phyloP scores from a whole-genome alignment of 2,797 vertebrate species.

The Caiman crocodilus region DNA sequence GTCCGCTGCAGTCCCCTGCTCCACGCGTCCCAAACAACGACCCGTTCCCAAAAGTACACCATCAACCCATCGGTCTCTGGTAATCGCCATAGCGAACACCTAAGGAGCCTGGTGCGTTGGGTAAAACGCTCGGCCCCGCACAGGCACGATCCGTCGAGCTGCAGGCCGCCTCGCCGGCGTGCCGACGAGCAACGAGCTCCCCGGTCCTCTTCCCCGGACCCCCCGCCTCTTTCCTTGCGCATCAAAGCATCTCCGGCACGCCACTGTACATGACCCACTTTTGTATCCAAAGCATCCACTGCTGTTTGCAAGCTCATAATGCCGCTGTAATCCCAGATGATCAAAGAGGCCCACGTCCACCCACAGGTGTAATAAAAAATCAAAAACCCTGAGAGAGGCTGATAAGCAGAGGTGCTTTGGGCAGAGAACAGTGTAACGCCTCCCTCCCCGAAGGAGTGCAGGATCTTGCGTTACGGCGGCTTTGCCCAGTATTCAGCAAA shows the following conservation, averaged over 20 bases:
- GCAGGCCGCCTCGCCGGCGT: fast-evolving
- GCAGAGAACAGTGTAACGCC: fast-evolving
- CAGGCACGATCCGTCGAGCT: not conserved
- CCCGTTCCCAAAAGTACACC: too few species aligned
- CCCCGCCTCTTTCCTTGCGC: not conserved
- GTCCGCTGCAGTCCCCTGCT: not conserved
- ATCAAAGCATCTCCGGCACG: not conserved
- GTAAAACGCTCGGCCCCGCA: not conserved
- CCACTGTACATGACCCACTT: not conserved
- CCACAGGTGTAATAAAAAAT: not conserved
- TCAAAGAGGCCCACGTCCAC: slow-evolving; percentile 18
- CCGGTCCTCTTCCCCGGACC: fast-evolving
- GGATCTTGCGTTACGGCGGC: not conserved
- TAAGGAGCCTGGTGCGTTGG: fast-evolving
- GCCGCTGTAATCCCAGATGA: not conserved
- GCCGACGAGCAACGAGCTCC: fast-evolving
- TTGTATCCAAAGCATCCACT: slow-evolving; percentile 6
- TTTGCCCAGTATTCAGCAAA: slow-evolving; percentile 16
- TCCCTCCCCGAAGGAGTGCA: not conserved
- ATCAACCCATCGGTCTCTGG: not conserved
- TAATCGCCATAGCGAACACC: not conserved
- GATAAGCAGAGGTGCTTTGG: not conserved
- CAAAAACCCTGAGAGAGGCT: fast-evolving
- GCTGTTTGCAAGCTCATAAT: not conserved
- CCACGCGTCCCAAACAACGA: too few species aligned